Evolutionary conservation across 2,888 invertebrate species (phyloP), one percentile per base, ranked within the genome.

Genomic region (Selenia dentaria): DNA sequence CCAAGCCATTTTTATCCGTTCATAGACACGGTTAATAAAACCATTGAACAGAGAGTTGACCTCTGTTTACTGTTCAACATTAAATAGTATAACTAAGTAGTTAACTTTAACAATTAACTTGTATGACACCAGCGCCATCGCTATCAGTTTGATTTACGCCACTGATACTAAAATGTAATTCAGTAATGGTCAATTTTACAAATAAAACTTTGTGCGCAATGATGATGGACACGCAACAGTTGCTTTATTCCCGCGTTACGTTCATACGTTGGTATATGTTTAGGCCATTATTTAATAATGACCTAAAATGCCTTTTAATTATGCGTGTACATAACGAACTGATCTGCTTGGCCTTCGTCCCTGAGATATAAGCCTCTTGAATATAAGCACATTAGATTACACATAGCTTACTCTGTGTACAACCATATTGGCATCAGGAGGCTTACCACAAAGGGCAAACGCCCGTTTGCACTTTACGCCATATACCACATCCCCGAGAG

Each of bases 221-320:
- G 72, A 66, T 74, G 71, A 74, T 70, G 62, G 68, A 55, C 79
- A 79, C 77, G 79, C 76, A 62, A 79, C 48, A 62, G 57, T 51
- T 33, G 46, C 48, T 25, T 39, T 35, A 28, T 11, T 16, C 35
- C 40, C 45, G 59, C n/a, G n/a, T n/a, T n/a, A n/a, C n/a, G 44
- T 46, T 51, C 54, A 63, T 60, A 10, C 10, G 27, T 27, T 4
- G 16, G 16, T 16, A 4, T 16, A 16, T 16, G 16, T 16, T 16
- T 16, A 3, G n/a, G n/a, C n/a, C n/a, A n/a, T n/a, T n/a, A n/a
- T n/a, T n/a, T n/a, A n/a, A n/a, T n/a, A n/a, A n/a, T n/a, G n/a
- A n/a, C n/a, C n/a, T n/a, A n/a, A n/a, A n/a, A n/a, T n/a, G n/a
- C n/a, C n/a, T n/a, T n/a, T n/a, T n/a, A n/a, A n/a, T n/a, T n/a